Evolutionary conservation across 2,888 invertebrate species (phyloP), one percentile per base, ranked within the genome.

Genomic region (Sisyra nigra): DNA sequence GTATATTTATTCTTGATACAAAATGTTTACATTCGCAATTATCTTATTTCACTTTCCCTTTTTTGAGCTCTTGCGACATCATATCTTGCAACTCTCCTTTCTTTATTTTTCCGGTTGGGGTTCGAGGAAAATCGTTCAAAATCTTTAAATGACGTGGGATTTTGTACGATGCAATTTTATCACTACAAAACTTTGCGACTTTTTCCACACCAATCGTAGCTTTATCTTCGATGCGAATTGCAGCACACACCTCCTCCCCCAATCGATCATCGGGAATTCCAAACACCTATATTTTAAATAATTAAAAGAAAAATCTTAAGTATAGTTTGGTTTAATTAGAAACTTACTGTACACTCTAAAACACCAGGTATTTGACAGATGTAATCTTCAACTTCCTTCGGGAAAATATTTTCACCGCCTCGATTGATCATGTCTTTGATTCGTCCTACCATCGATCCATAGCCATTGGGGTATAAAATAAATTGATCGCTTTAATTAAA

Each of bases 381-480:
- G 40, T 78, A 63, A 48, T 82, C 75, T 58, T 88, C 88, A 15
- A 89, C 72, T 65, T 88, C 87, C 68, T 75, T 76, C 0, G 88
- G 87, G 48, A 79, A 85, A 45, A 88, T 78, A 55, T 87, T 87
- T 61, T 86, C 85, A 19, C 87, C 87, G 0, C 86, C 86, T 45
- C 84, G 62, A 34, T 84, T 80, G 31, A 87, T 74, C 64, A 86
- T 74, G 48, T 87, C 86, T 54, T 85, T 86, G 3, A 79, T 54
- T 37, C 86, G 64, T 0, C 86, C 87, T 4, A 82, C 74, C 31
- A 87, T 68, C 45, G 65, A 62, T 0, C 77, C 79, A 55, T 81
- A 83, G 0, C 86, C 85, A 47, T 80, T 69, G 51, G 73, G 68
- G 33, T 68, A 66, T 48, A 88, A 63, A 1, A 73, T 56, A 47